Evolutionary conservation across 2,797 vertebrate species (phyloP), one percentile per base, ranked within the genome.

Genomic region (Ibycter americanus): DNA sequence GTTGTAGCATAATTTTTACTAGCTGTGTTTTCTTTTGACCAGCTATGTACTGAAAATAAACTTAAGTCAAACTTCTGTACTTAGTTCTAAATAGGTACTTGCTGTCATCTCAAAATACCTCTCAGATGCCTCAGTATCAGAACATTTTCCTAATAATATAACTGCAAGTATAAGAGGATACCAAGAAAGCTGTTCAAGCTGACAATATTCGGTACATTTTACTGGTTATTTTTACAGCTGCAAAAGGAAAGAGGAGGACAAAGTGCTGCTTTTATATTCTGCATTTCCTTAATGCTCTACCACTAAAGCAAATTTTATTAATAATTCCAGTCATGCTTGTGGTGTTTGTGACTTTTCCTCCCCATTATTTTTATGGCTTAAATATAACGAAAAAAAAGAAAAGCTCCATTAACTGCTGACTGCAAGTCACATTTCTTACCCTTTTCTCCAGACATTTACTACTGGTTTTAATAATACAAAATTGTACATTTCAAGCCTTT

Each of bases 211-310:
- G 84, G 70, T 86, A 73, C 40, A 80, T 94, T 85, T 94, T 74
- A 84, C 55, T 72, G 36, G 31, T 77, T 95, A 92, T 94, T 96
- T 97, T 97, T 91, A 95, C 83, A 94, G 91, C 85, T 96, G 88
- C 36, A 89, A 76, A 92, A 79, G 58, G n/a, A 87, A 92, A 4
- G 7, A 66, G 79, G 79, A 89, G 29, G 47, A 81, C n/a, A 92
- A 89, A 94, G 34, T 71, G 19, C 55, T 83, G 51, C 25, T 91
- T 92, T 93, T 58, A 93, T 31, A 81, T 61, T 85, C 46, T 55
- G 32, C 52, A 42, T 65, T 70, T 87, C 61, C 89, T 79, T 84
- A 77, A 65, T 81, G 22, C 51, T 84, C 73, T 32, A 31, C 31
- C 25, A 78, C 34, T 40, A 83, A 51, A 85, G 31, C 31, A 93